Conservation (phyloP, 2,113 vertebrate species). For the Prochilodus magdalenae region DNA sequence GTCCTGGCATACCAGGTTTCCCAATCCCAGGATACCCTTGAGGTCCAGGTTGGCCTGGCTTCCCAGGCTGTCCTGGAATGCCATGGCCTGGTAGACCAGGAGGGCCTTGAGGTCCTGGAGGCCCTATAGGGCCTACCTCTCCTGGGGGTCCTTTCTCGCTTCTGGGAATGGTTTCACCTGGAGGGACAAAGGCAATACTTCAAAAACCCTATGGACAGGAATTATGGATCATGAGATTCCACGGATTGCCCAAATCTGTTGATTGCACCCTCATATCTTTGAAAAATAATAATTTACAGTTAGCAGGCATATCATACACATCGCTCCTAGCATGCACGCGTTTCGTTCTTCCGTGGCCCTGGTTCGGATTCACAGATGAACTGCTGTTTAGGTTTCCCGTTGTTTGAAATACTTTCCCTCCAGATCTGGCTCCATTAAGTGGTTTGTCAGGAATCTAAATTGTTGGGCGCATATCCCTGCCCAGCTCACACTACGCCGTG, state of each 20-base stretch:
- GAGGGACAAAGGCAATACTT: constrained; percentile 5
- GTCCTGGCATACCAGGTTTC: constrained; percentile 77
- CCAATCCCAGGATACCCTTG: constrained; percentile 76
- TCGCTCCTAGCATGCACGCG: not conserved
- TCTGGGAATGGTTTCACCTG: constrained; percentile 82
- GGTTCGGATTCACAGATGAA: not conserved
- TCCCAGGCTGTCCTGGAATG: constrained; percentile 70
- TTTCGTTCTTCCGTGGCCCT: not conserved
- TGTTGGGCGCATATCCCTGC: not conserved
- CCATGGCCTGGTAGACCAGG: constrained; percentile 84
- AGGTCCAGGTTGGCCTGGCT: constrained; percentile 70
- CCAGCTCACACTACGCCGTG: not conserved
- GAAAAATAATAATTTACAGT: too few species aligned
- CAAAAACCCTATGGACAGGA: not conserved
- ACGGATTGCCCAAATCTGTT: not conserved
- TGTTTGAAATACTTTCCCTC: not conserved
- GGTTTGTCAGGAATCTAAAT: constrained; percentile 12
- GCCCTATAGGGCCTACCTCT: constrained; percentile 85
- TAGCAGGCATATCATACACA: not conserved
- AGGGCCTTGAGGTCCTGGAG: constrained; percentile 85
- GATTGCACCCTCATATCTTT: not conserved
- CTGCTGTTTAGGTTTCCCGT: not conserved
- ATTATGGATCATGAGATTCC: not conserved
- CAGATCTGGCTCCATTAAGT: not conserved
- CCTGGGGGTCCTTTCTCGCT: constrained; percentile 86